Evolutionary conservation across 30 jellyfish, hydroid and myxozoan genomes (phyloP).

Genomic region (Sanderia malayensis): DNA sequence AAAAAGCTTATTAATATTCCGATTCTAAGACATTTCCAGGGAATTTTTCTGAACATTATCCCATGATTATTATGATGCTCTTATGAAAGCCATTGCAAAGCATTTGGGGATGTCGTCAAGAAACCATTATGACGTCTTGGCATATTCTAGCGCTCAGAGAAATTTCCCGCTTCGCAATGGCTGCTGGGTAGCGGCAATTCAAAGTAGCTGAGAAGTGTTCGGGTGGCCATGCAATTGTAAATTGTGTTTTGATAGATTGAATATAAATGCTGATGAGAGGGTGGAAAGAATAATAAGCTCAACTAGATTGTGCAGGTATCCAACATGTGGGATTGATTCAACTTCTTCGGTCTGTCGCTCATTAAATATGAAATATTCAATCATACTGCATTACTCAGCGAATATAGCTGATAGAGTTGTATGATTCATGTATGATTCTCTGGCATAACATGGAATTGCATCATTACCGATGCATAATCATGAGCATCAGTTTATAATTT

Average conservation of each 20-base stretch:
- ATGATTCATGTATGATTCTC: too few relatives aligned
- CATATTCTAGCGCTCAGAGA: too few relatives aligned
- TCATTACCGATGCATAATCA: too few relatives aligned
- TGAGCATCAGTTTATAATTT: neutral
- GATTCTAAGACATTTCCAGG: too few relatives aligned
- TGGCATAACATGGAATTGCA: neutral
- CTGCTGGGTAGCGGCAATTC: too few relatives aligned
- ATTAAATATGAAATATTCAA: neutral
- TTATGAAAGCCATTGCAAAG: too few relatives aligned
- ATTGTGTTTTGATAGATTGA: neutral
- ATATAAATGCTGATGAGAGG: neutral
- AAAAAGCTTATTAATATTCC: too few relatives aligned
- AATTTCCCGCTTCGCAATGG: too few relatives aligned
- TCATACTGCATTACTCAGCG: neutral
- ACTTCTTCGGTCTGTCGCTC: neutral
- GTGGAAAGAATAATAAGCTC: neutral
- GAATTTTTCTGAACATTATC: neutral
- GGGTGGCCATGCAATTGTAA: neutral
- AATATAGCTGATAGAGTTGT: neutral
- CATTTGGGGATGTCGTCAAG: too few relatives aligned
- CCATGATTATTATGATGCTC: too few relatives aligned
- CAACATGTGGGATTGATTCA: neutral
- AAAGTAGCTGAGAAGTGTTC: too few relatives aligned
- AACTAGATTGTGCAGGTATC: neutral
- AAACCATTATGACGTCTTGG: too few relatives aligned